Percentiles rank a stretch among this genome's conserved stretches.
phyloP scores from a whole-genome alignment of 2,888 invertebrate genomes.

The Mylabris sibirica region DNA sequence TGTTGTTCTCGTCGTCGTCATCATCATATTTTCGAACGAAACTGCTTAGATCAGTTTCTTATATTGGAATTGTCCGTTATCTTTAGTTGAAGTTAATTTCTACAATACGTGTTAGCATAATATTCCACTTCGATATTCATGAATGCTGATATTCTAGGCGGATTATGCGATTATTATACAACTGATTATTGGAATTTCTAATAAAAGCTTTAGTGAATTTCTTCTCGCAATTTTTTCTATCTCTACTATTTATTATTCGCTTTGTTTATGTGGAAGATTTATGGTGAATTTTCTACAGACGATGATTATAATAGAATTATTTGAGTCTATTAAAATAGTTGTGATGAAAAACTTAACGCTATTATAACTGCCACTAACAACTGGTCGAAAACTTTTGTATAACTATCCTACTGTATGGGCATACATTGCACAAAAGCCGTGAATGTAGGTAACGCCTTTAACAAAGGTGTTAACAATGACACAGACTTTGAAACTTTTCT shows the following conservation, averaged over 20 bases:
- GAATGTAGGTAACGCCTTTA: conserved; percentile 34
- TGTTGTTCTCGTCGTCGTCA: background rate
- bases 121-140: conserved; percentile 34
- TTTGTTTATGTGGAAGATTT: background rate
- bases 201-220: background rate
- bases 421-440: conserved; percentile 36
- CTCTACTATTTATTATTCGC: too few species aligned
- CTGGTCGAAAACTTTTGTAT: conserved; percentile 20
- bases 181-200: background rate
- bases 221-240: too few species aligned
- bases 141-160: conserved; percentile 21
- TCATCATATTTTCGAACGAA: background rate
- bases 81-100: conserved; percentile 24
- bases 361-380: conserved; percentile 25
- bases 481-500: conserved; percentile 37
- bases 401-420: conserved; percentile 20
- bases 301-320: background rate
- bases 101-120: conserved; percentile 31
- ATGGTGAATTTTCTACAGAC: background rate
- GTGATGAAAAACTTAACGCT: conserved; percentile 20
- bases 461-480: conserved; percentile 37
- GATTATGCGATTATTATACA: conserved; percentile 25
- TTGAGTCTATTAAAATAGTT: conserved; percentile 27
- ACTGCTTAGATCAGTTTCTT: background rate
- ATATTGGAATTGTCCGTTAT: background rate